Conservation (phyloP, 2,888 invertebrate genomes). For the Myopa testacea region DNA sequence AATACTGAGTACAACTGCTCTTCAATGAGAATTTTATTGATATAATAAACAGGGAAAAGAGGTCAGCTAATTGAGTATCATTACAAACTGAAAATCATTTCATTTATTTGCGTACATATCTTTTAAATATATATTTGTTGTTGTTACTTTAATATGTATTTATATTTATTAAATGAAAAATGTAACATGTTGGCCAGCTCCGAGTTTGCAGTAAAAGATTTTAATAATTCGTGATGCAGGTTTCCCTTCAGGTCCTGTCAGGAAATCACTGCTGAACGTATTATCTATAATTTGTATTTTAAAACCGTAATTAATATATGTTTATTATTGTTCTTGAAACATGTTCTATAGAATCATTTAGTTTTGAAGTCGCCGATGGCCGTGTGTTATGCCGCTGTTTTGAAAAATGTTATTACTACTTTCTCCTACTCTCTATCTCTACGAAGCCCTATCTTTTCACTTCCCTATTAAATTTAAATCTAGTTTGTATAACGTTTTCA, state of each 20-base stretch:
- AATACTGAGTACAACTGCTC: no score
- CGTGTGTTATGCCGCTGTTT: no score
- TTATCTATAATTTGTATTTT: no score
- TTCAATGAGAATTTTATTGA: not conserved
- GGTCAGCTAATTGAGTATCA: not conserved
- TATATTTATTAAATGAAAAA: constrained; percentile 12
- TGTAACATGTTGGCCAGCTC: constrained; percentile 14
- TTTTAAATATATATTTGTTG: constrained; percentile 1
- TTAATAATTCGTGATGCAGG: not conserved
- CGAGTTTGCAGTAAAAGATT: not conserved
- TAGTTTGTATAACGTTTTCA: constrained; percentile 9
- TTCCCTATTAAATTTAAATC: constrained; percentile 19
- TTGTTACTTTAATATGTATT: not conserved
- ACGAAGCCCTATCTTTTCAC: not conserved
- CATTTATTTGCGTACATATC: constrained; percentile 6
- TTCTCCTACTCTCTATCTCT: no score
- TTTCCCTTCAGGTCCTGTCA: no score
- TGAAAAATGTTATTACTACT: no score
- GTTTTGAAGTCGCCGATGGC: no score
- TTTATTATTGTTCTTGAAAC: not conserved
- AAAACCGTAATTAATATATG: not conserved
- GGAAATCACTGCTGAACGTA: no score
- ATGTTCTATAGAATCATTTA: no score
- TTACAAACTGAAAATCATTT: not conserved
- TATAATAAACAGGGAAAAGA: not conserved